Evolutionary conservation across 2,888 invertebrate species (phyloP).

Genomic region (Cryptocheilus praepositus): DNA sequence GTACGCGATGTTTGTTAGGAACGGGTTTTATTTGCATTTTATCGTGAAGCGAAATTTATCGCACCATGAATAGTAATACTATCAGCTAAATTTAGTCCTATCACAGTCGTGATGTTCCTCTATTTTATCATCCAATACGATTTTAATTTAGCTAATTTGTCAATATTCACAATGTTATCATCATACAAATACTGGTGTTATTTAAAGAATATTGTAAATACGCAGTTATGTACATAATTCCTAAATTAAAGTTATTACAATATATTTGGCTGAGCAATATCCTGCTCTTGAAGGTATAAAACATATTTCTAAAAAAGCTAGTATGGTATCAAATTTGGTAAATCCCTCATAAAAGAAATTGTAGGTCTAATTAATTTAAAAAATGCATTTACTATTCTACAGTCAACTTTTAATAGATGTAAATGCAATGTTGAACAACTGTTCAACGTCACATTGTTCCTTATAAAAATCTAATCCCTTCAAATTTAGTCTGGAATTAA

Average conservation of each 20-base stretch:
- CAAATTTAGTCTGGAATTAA: neutral
- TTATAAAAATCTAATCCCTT: neutral
- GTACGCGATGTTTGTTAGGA: no score
- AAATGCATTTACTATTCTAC: constrained; percentile 35
- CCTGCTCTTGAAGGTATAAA: constrained; percentile 27
- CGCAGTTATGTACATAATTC: constrained; percentile 31
- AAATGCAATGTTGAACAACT: constrained; percentile 10
- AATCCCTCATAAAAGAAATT: constrained; percentile 41
- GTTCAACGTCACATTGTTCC: neutral
- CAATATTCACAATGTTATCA: constrained; percentile 28
- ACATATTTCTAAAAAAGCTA: constrained; percentile 35
- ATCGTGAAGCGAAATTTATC: no score
- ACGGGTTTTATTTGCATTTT: no score
- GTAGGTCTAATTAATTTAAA: constrained; percentile 17
- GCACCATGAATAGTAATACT: no score
- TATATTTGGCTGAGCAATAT: constrained; percentile 42
- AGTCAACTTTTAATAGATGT: constrained; percentile 35
- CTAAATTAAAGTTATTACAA: constrained; percentile 30
- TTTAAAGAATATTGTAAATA: constrained; percentile 23
- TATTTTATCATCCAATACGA: constrained; percentile 27
- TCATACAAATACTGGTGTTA: constrained; percentile 19
- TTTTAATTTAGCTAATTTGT: constrained; percentile 5
- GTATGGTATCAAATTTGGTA: constrained; percentile 31
- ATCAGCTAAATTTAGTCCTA: constrained; percentile 32
- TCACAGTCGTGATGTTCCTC: constrained; percentile 54